Evolutionary conservation across 2,888 invertebrate species (phyloP), one percentile per base, ranked within the genome.

Genomic region (Neoascia interrupta): DNA sequence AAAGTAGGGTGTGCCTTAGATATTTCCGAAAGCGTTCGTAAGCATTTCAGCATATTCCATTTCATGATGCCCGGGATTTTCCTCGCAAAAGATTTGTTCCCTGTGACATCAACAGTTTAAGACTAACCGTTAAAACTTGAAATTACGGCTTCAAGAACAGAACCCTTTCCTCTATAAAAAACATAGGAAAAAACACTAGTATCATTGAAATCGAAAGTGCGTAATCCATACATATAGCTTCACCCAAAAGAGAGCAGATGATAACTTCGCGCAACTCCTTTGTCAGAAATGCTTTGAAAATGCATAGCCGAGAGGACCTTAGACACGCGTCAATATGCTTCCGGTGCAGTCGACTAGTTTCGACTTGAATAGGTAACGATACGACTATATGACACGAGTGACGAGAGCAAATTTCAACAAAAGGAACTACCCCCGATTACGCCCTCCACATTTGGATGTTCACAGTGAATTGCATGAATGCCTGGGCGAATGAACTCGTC

Each of bases 261-360:
- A 73, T 61, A 66, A 41, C 47, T 18, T 37, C 66, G 73, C 79
- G 79, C 60, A 45, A 34, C 39, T 43, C 56, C 56, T 43, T 73
- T 68, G 73, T 66, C 8, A 51, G 31, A 66, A 28, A 8, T 18
- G 8, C 31, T 70, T 39, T n/a, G 16, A 8, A 16, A 79, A 49
- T 76, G 66, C 73, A 75, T 28, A n/a, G 3, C 31, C 61, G 66
- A 73, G 63, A 76, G 81, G 79, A 81, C 81, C 81, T 47, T 69
- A 81, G 83, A 83, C 83, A 83, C 83, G 83, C 83, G 82, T 83
- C 82, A 82, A 81, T 81, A 82, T 82, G 82, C 72, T 83, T 83
- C 83, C 83, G 83, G 82, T 83, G 76, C 75, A 76, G 68, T 79
- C 47, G 66, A 68, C 73, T 66, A 64, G 51, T 34, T 81, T 69